These are phyloP conservation scores for Molothrus aeneus DNA, from an alignment of 2,797 vertebrate species.

Conservation along the genomic window DNA sequence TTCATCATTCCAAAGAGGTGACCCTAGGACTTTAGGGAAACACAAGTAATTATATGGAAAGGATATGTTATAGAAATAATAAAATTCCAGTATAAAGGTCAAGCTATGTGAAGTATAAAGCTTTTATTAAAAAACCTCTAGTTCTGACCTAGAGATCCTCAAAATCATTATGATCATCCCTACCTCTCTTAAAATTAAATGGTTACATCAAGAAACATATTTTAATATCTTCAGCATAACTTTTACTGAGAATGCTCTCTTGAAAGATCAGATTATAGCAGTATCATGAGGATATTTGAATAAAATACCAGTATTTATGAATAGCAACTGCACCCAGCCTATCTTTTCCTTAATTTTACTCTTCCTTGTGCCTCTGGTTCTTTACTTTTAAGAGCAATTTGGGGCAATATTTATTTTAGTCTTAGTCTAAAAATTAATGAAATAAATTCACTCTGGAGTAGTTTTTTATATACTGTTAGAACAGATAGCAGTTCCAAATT, in stretches of 20 bases:
- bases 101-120: constrained; percentile 14
- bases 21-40: constrained; percentile 2
- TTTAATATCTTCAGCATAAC: neutral
- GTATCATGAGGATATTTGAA: neutral
- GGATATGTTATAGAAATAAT: constrained; percentile 37
- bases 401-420: neutral
- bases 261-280: neutral
- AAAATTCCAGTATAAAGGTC: constrained; percentile 42
- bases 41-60: constrained; percentile 37
- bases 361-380: neutral
- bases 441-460: neutral
- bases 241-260: neutral
- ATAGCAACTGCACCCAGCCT: neutral
- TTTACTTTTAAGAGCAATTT: neutral
- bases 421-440: neutral
- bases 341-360: neutral
- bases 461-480: neutral
- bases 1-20: neutral
- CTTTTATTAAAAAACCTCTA: constrained; percentile 29
- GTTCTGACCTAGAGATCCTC: constrained; percentile 9
- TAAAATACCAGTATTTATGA: neutral
- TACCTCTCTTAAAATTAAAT: constrained; percentile 5
- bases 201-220: neutral
- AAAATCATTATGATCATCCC: neutral
- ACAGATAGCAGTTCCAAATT: neutral